A percentile compares a stretch with the other conserved stretches of the same genome.
Conservation (phyloP, 2,113 vertebrate species). For the Oreochromis spilurus region DNA sequence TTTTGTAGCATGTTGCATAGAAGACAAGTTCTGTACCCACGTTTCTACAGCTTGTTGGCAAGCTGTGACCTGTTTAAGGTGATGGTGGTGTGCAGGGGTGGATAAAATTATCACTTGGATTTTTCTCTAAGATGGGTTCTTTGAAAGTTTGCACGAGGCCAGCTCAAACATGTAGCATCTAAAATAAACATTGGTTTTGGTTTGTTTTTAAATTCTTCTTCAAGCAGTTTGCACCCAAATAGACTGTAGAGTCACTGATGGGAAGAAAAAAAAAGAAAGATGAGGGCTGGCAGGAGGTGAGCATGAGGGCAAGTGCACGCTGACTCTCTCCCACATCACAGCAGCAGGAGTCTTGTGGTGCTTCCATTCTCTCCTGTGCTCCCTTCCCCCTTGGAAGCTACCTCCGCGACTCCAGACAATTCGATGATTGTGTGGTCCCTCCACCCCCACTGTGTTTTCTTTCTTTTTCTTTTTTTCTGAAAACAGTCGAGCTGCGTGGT, state of each 20-base stretch:
- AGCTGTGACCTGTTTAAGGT: neutral
- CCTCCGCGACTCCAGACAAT: slow-evolving; percentile 55
- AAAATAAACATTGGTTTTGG: neutral
- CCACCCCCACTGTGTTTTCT: slow-evolving; percentile 40
- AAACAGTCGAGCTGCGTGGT: slow-evolving; percentile 41
- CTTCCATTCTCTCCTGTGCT: slow-evolving; percentile 54
- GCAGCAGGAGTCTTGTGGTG: slow-evolving; percentile 52
- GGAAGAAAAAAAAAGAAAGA: slow-evolving; percentile 4
- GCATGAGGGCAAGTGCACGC: slow-evolving; percentile 43
- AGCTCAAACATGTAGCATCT: neutral
- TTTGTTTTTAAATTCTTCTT: neutral
- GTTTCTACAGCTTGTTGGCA: neutral
- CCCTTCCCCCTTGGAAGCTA: slow-evolving; percentile 51
- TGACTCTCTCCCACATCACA: slow-evolving; percentile 39
- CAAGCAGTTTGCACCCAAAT: neutral
- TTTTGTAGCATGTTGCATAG: neutral
- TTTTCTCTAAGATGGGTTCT: neutral
- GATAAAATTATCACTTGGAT: neutral
- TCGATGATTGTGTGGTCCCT: slow-evolving; percentile 62
- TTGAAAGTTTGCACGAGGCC: neutral
- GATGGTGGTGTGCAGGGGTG: neutral
- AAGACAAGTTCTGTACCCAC: neutral
- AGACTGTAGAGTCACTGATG: neutral
- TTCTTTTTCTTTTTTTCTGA: neutral
- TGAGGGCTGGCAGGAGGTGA: slow-evolving; percentile 36